Base-by-base conservation (phyloP, 2,888 invertebrate genomes). In the Cenopis cana region DNA sequence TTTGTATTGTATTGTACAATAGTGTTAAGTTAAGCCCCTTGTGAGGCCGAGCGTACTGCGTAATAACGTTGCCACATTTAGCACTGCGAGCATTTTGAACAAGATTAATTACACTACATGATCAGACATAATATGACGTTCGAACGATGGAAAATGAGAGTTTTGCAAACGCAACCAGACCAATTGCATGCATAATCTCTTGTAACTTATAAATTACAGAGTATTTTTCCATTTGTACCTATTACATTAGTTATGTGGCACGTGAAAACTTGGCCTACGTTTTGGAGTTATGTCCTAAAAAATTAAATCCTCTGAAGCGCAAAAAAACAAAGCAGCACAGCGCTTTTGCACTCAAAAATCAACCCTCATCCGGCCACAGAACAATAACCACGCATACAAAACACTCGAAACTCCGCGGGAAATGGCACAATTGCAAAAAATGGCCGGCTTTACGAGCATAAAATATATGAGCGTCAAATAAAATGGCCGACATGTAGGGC, bases 401-500 rank as follows among this genome's bases (percentile, higher is more conserved):
- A 65, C 64, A 60, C 54, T 46, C 61, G 18, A 67, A 55, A 61
- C 55, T 33, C 71, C 29, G 29, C 49, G 12, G 60, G 54, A 67
- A 70, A 46, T 33, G 66, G 56, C 56, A 59, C 65, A 33, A 55
- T 52, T 55, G 65, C 50, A 66, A 66, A 68, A 71, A 73, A 61
- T 50, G 71, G 61, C 62, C 74, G 76, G 73, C 73, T 77, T 76
- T 73, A 75, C 72, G 73, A 71, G 68, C 75, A 76, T 79, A 81
- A 82, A 82, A 82, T 81, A 81, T 77, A 77, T 76, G 73, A 75
- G 74, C 74, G 75, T 73, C 80, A 62, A 76, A 82, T 79, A 81
- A 82, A 80, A 82, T 77, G 79, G 79, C 74, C 79, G 50, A 59
- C 74, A 80, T 81, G 81, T 78, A 78, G 84, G 85, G 84, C 82